Percentiles rank a stretch among this genome's conserved stretches.
Evolutionary conservation across 2,888 invertebrate genomes (phyloP).

Genomic region (Ichneumon xanthorius): DNA sequence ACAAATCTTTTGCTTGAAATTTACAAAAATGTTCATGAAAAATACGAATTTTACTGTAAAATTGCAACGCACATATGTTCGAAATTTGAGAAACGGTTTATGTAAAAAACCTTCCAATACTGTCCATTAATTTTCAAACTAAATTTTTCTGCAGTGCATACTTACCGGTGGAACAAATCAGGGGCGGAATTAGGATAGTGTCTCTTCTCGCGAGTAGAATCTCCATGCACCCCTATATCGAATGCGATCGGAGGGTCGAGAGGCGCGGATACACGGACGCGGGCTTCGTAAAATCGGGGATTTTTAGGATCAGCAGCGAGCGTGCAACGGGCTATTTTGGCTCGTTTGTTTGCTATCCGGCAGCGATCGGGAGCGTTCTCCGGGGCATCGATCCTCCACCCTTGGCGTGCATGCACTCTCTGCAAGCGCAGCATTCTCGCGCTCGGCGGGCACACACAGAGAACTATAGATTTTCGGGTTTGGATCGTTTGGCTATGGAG

Average conservation of each 20-base stretch:
- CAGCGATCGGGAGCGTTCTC: background rate
- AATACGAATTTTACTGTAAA: too few species aligned
- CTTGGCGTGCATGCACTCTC: conserved; percentile 15
- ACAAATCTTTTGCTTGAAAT: too few species aligned
- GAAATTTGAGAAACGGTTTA: too few species aligned
- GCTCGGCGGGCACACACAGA: background rate
- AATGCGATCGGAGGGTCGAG: background rate
- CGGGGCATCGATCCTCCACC: conserved; percentile 15
- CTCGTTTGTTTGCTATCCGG: background rate
- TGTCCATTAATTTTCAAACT: too few species aligned
- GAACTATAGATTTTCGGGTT: conserved; percentile 7
- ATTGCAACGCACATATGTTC: too few species aligned
- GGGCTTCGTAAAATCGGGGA: background rate
- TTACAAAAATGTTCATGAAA: too few species aligned
- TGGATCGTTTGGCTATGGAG: conserved; percentile 31
- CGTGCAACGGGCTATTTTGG: background rate
- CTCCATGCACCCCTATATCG: background rate
- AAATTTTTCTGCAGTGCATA: too few species aligned
- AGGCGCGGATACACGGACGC: background rate
- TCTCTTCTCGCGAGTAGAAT: background rate
- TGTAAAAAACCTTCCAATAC: too few species aligned
- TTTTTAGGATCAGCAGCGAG: conserved; percentile 1
- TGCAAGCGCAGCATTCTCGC: background rate
- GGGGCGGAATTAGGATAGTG: too few species aligned
- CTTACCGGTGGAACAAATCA: too few species aligned